Percentiles rank a stretch among this genome's conserved stretches.
phyloP scores from a whole-genome alignment of 2,888 invertebrate species.

The Watsonalla cultraria region DNA sequence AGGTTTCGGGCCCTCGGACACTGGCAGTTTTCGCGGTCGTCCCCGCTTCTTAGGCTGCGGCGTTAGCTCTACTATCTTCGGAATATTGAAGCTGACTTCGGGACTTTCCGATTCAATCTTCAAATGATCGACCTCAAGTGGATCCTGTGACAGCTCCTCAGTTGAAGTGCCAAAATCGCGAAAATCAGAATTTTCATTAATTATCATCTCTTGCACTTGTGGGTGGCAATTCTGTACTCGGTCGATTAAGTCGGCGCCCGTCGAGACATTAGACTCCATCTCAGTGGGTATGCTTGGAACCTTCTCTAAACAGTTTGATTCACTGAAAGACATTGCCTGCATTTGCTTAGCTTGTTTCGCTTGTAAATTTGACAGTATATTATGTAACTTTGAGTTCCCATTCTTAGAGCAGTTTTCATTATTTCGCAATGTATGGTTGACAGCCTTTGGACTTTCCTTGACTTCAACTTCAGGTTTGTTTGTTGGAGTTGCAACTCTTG shows the following conservation, averaged over 20 bases:
- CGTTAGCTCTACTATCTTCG: constrained; percentile 45
- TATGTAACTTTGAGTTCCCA: constrained; percentile 73
- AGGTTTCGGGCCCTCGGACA: constrained; percentile 55
- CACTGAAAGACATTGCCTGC: constrained; percentile 51
- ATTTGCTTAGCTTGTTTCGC: constrained; percentile 66
- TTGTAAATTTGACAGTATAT: constrained; percentile 67
- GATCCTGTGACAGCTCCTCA: constrained; percentile 67
- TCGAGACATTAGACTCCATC: constrained; percentile 57
- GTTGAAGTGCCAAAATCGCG: constrained; percentile 49
- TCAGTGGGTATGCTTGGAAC: constrained; percentile 42
- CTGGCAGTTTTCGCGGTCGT: constrained; percentile 64
- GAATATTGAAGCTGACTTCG: constrained; percentile 32
- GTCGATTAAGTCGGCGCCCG: constrained; percentile 52
- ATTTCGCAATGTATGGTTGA: constrained; percentile 58
- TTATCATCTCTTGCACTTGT: constrained; percentile 61
- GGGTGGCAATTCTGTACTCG: constrained; percentile 49
- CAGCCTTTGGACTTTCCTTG: constrained; percentile 42
- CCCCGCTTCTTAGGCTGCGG: constrained; percentile 71
- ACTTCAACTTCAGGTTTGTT: constrained; percentile 40
- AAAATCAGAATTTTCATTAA: constrained; percentile 68
- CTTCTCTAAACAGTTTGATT: constrained; percentile 49
- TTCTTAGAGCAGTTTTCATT: constrained; percentile 72
- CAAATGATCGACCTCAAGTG: constrained; percentile 55
- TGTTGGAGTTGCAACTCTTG: constrained; percentile 43
- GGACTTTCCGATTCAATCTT: constrained; percentile 30